These are phyloP conservation scores for Tenebrosternarchus preto DNA, from an alignment of 2,113 vertebrate genomes.

Conservation along the genomic window DNA sequence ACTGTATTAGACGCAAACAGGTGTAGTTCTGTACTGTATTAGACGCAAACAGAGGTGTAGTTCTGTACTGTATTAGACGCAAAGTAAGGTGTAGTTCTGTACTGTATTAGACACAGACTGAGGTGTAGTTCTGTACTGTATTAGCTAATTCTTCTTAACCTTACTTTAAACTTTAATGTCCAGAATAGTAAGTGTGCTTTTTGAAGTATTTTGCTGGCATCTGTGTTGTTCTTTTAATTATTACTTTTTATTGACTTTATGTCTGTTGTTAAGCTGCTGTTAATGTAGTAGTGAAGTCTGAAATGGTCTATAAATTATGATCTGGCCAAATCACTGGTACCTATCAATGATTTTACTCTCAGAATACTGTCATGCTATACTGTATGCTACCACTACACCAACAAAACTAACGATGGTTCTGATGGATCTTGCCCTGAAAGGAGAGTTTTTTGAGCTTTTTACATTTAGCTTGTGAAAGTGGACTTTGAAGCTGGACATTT, in stretches of 20 bases:
- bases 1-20: too few species aligned
- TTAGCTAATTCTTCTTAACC: neutral
- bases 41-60: neutral
- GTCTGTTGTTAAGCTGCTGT: neutral
- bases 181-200: neutral
- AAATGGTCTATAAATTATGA: neutral
- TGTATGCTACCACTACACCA: neutral
- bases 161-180: neutral
- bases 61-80: neutral
- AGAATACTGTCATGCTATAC: neutral
- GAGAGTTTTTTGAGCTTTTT: neutral
- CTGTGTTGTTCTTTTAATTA: neutral
- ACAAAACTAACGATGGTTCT: neutral
- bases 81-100: too few species aligned
- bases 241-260: neutral
- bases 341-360: neutral
- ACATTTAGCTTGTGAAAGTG: neutral
- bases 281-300: neutral
- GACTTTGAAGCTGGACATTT: too few species aligned
- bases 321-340: neutral
- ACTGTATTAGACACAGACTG: too few species aligned
- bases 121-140: conserved; percentile 1
- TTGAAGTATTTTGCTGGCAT: neutral
- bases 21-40: too few species aligned
- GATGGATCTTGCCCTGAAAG: neutral